Base-by-base conservation (phyloP, 37 sponge, comb jelly and placozoan genomes). In the Aplysina aerophoba region DNA sequence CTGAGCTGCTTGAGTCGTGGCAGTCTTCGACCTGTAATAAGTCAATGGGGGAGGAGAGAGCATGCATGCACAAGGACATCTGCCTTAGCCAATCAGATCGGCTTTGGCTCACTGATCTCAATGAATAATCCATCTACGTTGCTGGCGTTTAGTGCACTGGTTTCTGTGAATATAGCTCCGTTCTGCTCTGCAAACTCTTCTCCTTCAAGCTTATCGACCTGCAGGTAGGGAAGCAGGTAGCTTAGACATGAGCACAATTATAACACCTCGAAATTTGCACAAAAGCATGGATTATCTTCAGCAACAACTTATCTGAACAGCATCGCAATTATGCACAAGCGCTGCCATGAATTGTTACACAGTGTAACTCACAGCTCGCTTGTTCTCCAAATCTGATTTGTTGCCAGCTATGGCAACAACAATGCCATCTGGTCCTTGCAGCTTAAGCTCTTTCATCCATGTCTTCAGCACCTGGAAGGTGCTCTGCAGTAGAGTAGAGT, bases 331-430 rank as follows among this genome's bases (percentile, higher is more conserved):
- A n/a, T n/a, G n/a, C n/a, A n/a, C n/a, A n/a, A n/a, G n/a, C n/a
- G n/a, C n/a, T n/a, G n/a, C n/a, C n/a, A n/a, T n/a, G n/a, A n/a
- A n/a, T n/a, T n/a, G n/a, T n/a, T n/a, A n/a, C n/a, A n/a, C n/a
- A n/a, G n/a, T n/a, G n/a, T 62, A 4, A 50, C 78, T 53, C 20
- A 93, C 96, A 71, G 84, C 89, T 93, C 96, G 77, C 71, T 89
- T 91, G 24, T 93, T 90, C 22, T 88, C 92, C 36, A 96, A 59
- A 71, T 96, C 96, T 62, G 92, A 89, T 59, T 96, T 96, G 84
- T 96, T 96, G 15, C 94, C 96, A 72, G 94, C 96, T 72, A 96
- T 93, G 53, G 95, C 96, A 37, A 96, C 34, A 14, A 96, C 96
- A 11, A 96, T 91, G 31, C 94, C 87, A 0, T 85, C 78, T n/a